A percentile compares a stretch with the other conserved stretches of the same genome.
phyloP scores from a whole-genome alignment of 2,888 invertebrate species.

The Torymus texanus region DNA sequence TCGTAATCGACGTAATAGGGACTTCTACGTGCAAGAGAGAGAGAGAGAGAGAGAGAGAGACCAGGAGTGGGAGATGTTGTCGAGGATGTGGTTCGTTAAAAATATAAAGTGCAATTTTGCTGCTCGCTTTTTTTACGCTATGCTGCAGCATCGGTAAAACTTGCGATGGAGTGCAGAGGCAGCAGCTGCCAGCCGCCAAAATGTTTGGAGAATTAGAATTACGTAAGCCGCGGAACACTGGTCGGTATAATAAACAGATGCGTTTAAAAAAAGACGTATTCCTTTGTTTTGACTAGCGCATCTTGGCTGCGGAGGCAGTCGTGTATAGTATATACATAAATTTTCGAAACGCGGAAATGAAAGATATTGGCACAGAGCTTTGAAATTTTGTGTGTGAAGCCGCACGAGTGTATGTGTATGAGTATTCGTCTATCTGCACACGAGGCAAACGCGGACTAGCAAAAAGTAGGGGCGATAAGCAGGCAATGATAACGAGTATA shows the following conservation, averaged over 20 bases:
- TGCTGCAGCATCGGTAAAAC: no score
- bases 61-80: neutral
- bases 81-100: neutral
- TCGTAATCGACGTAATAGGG: conserved; percentile 35
- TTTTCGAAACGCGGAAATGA: conserved; percentile 18
- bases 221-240: no score
- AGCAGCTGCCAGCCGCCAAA: no score
- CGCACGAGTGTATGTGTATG: no score
- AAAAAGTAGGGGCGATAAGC: no score
- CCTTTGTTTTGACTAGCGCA: conserved; percentile 15
- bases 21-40: neutral
- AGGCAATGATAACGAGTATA: no score
- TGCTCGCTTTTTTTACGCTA: neutral
- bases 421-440: no score
- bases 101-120: neutral
- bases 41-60: neutral
- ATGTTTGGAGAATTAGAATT: no score
- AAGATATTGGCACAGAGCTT: neutral
- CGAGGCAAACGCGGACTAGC: no score
- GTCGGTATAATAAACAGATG: no score
- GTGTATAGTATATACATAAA: neutral
- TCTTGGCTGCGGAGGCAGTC: neutral
- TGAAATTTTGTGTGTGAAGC: neutral
- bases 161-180: no score
- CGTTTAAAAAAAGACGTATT: no score